These are phyloP conservation scores for Pseudoatta argentina DNA, from an alignment of 1,140 invertebrate species.

Conservation along the genomic window DNA sequence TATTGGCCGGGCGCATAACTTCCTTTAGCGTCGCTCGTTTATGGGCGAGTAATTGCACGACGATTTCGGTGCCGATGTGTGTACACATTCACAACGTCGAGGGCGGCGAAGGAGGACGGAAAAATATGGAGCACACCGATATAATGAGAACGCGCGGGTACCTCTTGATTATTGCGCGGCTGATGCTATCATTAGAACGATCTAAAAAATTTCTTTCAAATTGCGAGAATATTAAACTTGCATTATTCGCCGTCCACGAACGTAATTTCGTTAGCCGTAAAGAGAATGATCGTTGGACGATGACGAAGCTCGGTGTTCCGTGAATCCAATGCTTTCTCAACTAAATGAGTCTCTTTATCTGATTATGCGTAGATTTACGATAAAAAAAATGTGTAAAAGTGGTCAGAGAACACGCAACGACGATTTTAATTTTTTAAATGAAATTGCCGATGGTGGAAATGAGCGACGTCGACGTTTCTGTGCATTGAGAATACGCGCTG, in stretches of 20 bases:
- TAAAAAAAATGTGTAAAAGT: background rate
- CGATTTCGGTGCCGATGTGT: constrained; percentile 71
- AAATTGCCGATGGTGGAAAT: background rate
- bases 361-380: constrained; percentile 5
- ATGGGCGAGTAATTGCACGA: constrained; percentile 79
- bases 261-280: constrained; percentile 40
- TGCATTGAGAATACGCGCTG: constrained; percentile 5
- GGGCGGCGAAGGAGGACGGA: constrained; percentile 43
- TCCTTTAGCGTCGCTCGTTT: constrained; percentile 77
- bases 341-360: background rate
- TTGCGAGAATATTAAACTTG: constrained; percentile 40
- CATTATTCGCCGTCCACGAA: constrained; percentile 22
- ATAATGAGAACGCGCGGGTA: constrained; percentile 36
- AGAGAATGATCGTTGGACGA: constrained; percentile 1
- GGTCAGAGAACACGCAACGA: background rate
- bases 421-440: background rate
- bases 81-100: background rate
- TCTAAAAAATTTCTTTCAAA: constrained; percentile 39
- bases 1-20: constrained; percentile 75
- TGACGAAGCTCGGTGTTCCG: background rate
- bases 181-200: constrained; percentile 43
- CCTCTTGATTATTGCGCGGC: constrained; percentile 59
- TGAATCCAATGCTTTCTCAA: constrained; percentile 1
- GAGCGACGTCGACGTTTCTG: constrained; percentile 2
- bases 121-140: constrained; percentile 63